Evolutionary conservation across 1,140 invertebrate genomes (phyloP).

Genomic region (Lepidurus couesii): DNA sequence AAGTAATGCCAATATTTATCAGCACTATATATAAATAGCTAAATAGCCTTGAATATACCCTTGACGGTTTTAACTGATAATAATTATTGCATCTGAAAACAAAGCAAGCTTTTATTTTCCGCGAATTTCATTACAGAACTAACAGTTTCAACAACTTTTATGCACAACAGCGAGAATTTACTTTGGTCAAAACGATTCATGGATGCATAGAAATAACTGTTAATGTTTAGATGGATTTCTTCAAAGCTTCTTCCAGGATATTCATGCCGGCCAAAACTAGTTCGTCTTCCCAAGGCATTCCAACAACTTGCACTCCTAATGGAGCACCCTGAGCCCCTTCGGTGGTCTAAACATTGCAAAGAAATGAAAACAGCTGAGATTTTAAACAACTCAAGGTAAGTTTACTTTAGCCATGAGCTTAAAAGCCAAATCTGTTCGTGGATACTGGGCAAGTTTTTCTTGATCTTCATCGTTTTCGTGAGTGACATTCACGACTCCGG

Average conservation of each 20-base stretch:
- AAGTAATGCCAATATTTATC: no score
- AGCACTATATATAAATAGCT: no score
- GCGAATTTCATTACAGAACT: no score
- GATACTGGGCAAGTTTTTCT: constrained; percentile 39
- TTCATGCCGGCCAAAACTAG: constrained; percentile 41
- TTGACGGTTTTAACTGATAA: no score
- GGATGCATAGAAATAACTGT: no score
- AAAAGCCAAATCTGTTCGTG: constrained; percentile 36
- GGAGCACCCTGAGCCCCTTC: constrained; percentile 42
- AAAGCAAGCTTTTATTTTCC: no score
- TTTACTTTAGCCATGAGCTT: constrained; percentile 37
- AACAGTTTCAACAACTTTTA: background rate
- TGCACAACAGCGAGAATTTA: background rate
- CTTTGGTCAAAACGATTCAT: background rate
- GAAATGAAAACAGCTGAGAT: constrained; percentile 23
- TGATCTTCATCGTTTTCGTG: constrained; percentile 42
- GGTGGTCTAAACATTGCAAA: constrained; percentile 35
- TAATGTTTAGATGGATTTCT: background rate
- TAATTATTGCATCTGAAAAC: no score
- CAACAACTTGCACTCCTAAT: constrained; percentile 45
- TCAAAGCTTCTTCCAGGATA: constrained; percentile 37
- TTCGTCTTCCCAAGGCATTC: constrained; percentile 46
- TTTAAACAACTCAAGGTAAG: background rate
- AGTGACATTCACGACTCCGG: constrained; percentile 42
- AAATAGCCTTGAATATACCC: no score